These are phyloP conservation scores for Hermaeophaga mercurialis DNA, from an alignment of 2,888 invertebrate species.

Conservation along the genomic window DNA sequence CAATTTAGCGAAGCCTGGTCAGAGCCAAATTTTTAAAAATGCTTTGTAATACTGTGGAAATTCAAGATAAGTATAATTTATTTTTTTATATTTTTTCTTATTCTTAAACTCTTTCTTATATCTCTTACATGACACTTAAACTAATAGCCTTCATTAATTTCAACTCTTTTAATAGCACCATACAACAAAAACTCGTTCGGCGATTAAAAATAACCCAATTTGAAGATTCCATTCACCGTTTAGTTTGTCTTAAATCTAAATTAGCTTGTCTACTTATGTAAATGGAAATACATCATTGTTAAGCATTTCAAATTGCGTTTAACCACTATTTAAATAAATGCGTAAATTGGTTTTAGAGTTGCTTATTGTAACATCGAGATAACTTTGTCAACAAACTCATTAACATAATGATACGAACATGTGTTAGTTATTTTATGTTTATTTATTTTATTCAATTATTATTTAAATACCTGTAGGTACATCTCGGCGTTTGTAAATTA, in stretches of 20 bases:
- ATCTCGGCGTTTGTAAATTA: no score
- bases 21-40: no score
- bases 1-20: no score
- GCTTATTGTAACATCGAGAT: conserved; percentile 10
- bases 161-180: conserved; percentile 2
- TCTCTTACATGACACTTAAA: no score
- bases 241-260: conserved; percentile 10
- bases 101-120: no score
- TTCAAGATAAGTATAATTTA: no score
- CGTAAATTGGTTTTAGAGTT: conserved; percentile 15
- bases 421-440: conserved; percentile 6
- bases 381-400: conserved; percentile 18
- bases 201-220: conserved; percentile 14
- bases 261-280: conserved; percentile 15
- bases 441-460: no score
- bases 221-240: not conserved
- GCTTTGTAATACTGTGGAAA: no score
- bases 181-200: not conserved
- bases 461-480: no score
- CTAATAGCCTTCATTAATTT: conserved; percentile 4
- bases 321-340: conserved; percentile 6
- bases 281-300: conserved; percentile 16
- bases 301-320: conserved; percentile 5
- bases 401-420: conserved; percentile 14
- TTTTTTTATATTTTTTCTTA: no score